Percentiles rank a stretch among this genome's conserved stretches.
Evolutionary conservation across 2,888 invertebrate species (phyloP).

Genomic region (Lithophane semibrunnea): DNA sequence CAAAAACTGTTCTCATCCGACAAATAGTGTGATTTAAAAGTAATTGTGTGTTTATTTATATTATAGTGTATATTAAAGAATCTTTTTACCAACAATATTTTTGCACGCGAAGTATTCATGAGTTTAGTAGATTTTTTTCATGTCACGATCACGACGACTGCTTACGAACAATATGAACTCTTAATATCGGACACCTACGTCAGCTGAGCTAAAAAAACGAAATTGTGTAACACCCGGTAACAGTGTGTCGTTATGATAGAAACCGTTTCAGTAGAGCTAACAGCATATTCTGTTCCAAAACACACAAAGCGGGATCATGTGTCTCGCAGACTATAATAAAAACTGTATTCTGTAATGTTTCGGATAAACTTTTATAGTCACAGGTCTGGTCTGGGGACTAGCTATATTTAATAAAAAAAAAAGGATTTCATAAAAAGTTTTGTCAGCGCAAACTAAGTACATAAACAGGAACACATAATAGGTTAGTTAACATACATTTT

Average conservation of each 20-base stretch:
- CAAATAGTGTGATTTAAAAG: constrained; percentile 22
- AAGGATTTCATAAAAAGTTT: neutral
- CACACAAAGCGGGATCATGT: constrained; percentile 45
- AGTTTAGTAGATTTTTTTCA: constrained; percentile 9
- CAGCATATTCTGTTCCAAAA: constrained; percentile 41
- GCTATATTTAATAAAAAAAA: constrained; percentile 16
- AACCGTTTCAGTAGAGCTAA: constrained; percentile 35
- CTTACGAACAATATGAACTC: constrained; percentile 8
- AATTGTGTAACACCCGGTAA: constrained; percentile 31
- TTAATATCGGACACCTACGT: constrained; percentile 29
- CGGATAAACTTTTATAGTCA: constrained; percentile 14
- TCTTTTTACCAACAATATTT: too few relatives aligned
- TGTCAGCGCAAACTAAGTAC: neutral
- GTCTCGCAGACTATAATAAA: constrained; percentile 31
- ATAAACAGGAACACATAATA: constrained; percentile 4
- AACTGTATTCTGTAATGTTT: constrained; percentile 30
- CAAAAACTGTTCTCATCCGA: neutral
- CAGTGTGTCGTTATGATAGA: constrained; percentile 26
- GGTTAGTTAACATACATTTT: neutral
- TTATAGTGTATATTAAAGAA: neutral
- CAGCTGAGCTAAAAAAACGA: constrained; percentile 28
- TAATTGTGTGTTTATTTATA: neutral
- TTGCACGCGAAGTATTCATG: neutral
- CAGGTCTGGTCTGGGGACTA: constrained; percentile 8
- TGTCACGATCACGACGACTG: neutral